A percentile compares a stretch with the other conserved stretches of the same genome.
phyloP scores from a whole-genome alignment of 2,113 vertebrate species.

The Myotis yumanensis region DNA sequence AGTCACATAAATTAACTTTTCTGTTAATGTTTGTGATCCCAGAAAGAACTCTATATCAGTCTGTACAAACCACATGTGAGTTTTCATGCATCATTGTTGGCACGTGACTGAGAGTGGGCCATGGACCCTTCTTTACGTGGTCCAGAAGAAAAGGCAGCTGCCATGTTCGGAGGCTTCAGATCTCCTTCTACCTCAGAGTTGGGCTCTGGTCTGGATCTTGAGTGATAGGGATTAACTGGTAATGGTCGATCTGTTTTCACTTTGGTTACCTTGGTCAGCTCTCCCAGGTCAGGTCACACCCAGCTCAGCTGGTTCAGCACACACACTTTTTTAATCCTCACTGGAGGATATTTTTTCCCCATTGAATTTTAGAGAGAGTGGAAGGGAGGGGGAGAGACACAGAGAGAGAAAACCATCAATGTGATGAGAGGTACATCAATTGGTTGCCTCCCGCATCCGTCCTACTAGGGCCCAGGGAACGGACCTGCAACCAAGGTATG shows the following conservation, averaged over 20 bases:
- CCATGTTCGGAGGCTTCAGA: slow-evolving; percentile 89
- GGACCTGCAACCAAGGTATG: too few relatives aligned
- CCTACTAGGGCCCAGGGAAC: too few relatives aligned
- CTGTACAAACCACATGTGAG: not conserved
- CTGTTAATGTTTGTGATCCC: slow-evolving; percentile 79
- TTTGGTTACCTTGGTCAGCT: not conserved
- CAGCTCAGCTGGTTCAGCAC: not conserved
- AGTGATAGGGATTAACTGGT: slow-evolving; percentile 93
- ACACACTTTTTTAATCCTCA: too few relatives aligned
- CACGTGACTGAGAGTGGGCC: not conserved
- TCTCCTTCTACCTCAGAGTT: slow-evolving; percentile 86
- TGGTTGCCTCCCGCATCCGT: too few relatives aligned
- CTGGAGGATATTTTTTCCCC: too few relatives aligned
- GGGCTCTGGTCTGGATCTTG: slow-evolving; percentile 90
- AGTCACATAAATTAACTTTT: slow-evolving; percentile 72
- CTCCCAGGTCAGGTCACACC: not conserved
- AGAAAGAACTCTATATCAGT: slow-evolving; percentile 61
- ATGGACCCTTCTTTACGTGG: slow-evolving; percentile 83
- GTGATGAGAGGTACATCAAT: too few relatives aligned
- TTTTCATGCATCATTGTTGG: slow-evolving; percentile 31
- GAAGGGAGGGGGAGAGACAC: too few relatives aligned
- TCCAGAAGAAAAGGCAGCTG: slow-evolving; percentile 92
- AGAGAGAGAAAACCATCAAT: too few relatives aligned
- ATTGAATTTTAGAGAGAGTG: too few relatives aligned
- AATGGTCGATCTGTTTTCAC: slow-evolving; percentile 88